phyloP scores from a whole-genome alignment of 2,797 vertebrate genomes.

The Gymnothorax javanicus region DNA sequence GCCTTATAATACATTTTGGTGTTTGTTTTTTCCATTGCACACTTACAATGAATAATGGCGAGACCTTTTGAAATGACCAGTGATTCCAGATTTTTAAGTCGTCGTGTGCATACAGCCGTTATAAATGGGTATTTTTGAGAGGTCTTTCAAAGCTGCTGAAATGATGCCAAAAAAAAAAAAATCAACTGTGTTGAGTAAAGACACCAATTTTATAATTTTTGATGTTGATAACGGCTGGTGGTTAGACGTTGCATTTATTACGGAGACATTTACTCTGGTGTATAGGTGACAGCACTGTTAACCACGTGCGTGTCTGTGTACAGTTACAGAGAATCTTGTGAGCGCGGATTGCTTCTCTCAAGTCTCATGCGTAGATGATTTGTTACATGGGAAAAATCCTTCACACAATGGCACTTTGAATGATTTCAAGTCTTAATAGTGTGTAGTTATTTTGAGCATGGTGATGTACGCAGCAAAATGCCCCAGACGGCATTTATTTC shows the following conservation, averaged over 20 bases:
- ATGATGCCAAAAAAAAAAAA: conserved; percentile 79
- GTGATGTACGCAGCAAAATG: conserved; percentile 68
- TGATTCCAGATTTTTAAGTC: too few relatives aligned
- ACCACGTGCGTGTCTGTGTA: conserved; percentile 59
- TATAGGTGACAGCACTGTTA: conserved; percentile 40
- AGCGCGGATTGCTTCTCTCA: conserved; percentile 64
- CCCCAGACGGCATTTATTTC: conserved; percentile 75
- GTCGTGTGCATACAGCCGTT: conserved; percentile 4
- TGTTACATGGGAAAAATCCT: conserved; percentile 9
- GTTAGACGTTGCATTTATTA: conserved; percentile 55
- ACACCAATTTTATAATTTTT: conserved; percentile 16
- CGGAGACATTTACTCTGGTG: conserved; percentile 52
- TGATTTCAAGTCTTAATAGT: conserved; percentile 59
- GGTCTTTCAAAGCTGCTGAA: conserved; percentile 79
- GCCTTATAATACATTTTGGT: too few relatives aligned
- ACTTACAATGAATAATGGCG: too few relatives aligned
- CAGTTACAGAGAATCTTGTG: conserved; percentile 55
- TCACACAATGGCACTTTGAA: conserved; percentile 44
- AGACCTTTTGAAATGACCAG: not conserved
- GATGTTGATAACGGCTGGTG: conserved; percentile 25
- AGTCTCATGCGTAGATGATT: conserved; percentile 8
- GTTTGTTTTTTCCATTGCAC: conserved; percentile 1
- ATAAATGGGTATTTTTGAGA: conserved; percentile 54
- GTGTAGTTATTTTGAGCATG: conserved; percentile 56
- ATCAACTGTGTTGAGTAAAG: conserved; percentile 30